Evolutionary conservation across 2,113 vertebrate genomes (phyloP).

Genomic region (Sebastes fasciatus): DNA sequence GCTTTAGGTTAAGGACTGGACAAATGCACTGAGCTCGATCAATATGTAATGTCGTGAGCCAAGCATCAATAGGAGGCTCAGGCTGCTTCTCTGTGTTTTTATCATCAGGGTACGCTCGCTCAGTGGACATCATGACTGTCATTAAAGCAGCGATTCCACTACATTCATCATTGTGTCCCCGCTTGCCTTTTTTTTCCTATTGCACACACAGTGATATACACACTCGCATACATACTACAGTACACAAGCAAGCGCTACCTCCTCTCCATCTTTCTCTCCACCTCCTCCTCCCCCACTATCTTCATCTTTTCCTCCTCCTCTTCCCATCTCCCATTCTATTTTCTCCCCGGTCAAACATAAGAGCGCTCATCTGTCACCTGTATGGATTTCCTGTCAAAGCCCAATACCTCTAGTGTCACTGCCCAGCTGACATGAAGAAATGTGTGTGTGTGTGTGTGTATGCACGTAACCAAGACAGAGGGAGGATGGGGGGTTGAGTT

Average conservation of each 20-base stretch:
- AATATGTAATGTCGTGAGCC: conserved; percentile 50
- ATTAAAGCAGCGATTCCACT: conserved; percentile 61
- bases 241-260: conserved; percentile 17
- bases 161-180: conserved; percentile 51
- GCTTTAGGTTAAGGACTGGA: conserved; percentile 42
- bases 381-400: conserved; percentile 79
- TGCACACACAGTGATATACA: conserved; percentile 7
- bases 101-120: conserved; percentile 34
- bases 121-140: conserved; percentile 37
- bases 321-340: conserved; percentile 61
- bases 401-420: conserved; percentile 61
- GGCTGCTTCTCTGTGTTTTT: conserved; percentile 34
- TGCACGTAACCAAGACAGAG: conserved; percentile 1
- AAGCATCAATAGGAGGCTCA: conserved; percentile 41
- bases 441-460: not conserved
- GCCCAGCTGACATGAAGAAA: conserved; percentile 56
- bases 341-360: conserved; percentile 66
- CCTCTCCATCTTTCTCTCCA: conserved; percentile 25
- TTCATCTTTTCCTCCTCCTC: conserved; percentile 39
- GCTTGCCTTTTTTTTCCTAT: conserved; percentile 1
- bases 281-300: conserved; percentile 33
- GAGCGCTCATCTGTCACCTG: conserved; percentile 70
- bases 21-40: conserved; percentile 49
- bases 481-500: conserved; percentile 24
- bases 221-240: conserved; percentile 5